A percentile compares a stretch with the other conserved stretches of the same genome.
phyloP scores from a whole-genome alignment of 1,140 invertebrate species.

The Phthorimaea operculella region DNA sequence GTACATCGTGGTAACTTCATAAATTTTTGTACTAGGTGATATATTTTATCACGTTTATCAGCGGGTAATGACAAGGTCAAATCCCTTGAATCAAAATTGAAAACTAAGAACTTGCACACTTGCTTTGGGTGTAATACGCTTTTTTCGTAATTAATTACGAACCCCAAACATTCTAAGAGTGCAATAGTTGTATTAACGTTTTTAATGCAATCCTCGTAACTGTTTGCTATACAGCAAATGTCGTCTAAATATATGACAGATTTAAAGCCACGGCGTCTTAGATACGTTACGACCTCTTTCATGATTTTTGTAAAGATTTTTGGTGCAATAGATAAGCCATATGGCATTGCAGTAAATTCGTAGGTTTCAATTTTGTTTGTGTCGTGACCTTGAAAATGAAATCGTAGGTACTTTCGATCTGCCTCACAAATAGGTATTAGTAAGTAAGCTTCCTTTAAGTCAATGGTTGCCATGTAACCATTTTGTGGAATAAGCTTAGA shows the following conservation, averaged over 20 bases:
- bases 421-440: background rate
- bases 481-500: background rate
- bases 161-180: background rate
- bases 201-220: background rate
- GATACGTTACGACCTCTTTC: background rate
- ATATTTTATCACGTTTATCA: background rate
- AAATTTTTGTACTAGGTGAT: background rate
- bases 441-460: background rate
- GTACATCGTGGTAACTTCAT: background rate
- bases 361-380: background rate
- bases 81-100: background rate
- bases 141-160: background rate
- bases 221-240: background rate
- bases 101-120: background rate
- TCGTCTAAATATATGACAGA: background rate
- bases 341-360: background rate
- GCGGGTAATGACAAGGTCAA: background rate
- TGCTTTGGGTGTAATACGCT: background rate
- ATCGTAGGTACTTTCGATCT: constrained; percentile 3
- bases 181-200: background rate
- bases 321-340: constrained; percentile 6
- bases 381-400: background rate
- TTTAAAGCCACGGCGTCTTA: background rate
- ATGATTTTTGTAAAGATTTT: constrained; percentile 1
- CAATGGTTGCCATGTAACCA: constrained; percentile 1